phyloP scores from a whole-genome alignment of 2,888 invertebrate genomes.

The Lumbricus terrestris region DNA sequence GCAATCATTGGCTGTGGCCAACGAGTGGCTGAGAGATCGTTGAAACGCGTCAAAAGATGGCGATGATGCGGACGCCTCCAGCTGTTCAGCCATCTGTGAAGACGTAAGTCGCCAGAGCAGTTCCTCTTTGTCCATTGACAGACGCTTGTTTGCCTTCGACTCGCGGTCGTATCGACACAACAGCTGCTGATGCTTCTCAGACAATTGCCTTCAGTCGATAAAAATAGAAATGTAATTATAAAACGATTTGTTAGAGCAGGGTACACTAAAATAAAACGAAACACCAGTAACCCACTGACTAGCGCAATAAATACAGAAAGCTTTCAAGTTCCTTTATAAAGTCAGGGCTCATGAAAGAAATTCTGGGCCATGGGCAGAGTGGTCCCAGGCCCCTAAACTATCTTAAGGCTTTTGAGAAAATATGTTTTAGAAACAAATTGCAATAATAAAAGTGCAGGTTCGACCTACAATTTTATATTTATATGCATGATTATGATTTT shows the following conservation, averaged over 20 bases:
- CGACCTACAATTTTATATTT: no score
- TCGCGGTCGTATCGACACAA: constrained; percentile 69
- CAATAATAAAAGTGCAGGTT: no score
- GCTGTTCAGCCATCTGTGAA: constrained; percentile 58
- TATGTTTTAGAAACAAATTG: no score
- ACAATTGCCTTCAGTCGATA: constrained; percentile 63
- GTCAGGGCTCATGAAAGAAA: no score
- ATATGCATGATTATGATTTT: no score
- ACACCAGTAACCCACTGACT: no score
- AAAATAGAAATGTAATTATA: constrained; percentile 30
- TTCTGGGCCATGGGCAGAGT: no score
- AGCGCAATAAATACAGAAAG: not conserved
- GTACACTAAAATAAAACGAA: not conserved
- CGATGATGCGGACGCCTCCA: constrained; percentile 59
- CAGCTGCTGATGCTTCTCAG: constrained; percentile 72
- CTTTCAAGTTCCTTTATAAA: not conserved
- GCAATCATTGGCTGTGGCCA: constrained; percentile 20
- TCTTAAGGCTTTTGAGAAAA: no score
- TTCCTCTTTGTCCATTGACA: constrained; percentile 82
- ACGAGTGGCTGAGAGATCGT: constrained; percentile 32
- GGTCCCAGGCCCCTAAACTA: no score
- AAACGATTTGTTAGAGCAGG: not conserved
- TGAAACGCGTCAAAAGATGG: constrained; percentile 31
- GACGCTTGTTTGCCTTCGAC: constrained; percentile 73
- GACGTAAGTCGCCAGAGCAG: constrained; percentile 81